A percentile compares a stretch with the other conserved stretches of the same genome.
phyloP scores from a whole-genome alignment of 2,113 vertebrate species.

The Typhlomys cinereus region DNA sequence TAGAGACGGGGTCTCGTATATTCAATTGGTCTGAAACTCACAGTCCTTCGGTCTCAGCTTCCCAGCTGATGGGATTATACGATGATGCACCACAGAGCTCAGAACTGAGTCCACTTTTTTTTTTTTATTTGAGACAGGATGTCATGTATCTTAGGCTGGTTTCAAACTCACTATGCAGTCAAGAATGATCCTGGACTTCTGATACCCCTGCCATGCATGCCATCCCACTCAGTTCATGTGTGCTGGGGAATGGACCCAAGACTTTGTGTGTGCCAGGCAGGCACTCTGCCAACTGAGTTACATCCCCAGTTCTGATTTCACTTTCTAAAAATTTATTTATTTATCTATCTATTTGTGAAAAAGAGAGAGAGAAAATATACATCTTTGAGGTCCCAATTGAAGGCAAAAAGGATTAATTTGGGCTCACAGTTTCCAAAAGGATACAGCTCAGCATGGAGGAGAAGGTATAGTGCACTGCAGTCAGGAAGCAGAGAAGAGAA shows the following conservation, averaged over 20 bases:
- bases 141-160: neutral
- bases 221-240: neutral
- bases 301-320: neutral
- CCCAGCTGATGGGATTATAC: no score
- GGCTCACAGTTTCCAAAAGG: neutral
- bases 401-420: neutral
- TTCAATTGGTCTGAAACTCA: no score
- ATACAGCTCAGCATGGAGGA: neutral
- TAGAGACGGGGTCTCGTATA: no score
- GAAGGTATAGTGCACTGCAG: no score
- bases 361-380: no score
- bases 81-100: no score
- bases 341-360: no score
- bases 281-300: neutral
- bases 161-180: neutral
- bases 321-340: neutral
- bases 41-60: no score
- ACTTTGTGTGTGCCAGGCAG: neutral
- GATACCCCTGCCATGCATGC: neutral
- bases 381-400: no score
- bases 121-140: neutral
- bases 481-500: no score
- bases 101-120: neutral
- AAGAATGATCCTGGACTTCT: neutral
- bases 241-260: neutral